Conservation (phyloP, 2,888 invertebrate genomes). For the Synergus umbraculus region DNA sequence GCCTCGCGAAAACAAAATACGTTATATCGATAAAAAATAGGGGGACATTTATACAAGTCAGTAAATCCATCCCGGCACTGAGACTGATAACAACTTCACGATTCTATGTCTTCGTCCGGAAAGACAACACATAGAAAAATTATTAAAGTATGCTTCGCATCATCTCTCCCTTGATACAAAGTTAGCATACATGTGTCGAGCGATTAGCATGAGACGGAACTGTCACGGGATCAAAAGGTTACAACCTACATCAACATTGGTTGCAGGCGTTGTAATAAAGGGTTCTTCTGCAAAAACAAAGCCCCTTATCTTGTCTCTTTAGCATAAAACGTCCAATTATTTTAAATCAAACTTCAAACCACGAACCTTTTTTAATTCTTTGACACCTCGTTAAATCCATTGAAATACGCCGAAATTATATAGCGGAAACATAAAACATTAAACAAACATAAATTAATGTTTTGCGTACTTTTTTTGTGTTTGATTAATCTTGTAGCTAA, state of each 20-base stretch:
- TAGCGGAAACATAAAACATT: too few species aligned
- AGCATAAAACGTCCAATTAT: neutral
- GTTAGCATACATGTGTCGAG: neutral
- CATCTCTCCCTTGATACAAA: neutral
- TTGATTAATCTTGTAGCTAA: too few species aligned
- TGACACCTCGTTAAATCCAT: neutral
- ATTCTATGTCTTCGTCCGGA: neutral
- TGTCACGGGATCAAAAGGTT: constrained; percentile 16
- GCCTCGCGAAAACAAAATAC: neutral
- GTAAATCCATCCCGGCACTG: neutral
- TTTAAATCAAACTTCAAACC: neutral
- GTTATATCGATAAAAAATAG: neutral
- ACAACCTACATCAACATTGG: neutral
- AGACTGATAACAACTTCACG: neutral
- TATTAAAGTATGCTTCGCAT: neutral
- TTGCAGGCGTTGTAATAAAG: neutral
- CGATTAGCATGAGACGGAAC: neutral
- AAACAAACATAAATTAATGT: too few species aligned
- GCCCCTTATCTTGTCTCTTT: neutral
- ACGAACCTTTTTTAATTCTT: neutral
- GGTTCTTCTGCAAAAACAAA: neutral
- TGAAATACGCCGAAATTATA: too few species aligned
- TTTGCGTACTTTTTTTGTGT: too few species aligned
- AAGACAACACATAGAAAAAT: neutral
- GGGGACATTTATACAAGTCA: neutral